A percentile compares a stretch with the other conserved stretches of the same genome.
Conservation (phyloP, 2,888 invertebrate genomes). For the Neoscelio sp. region DNA sequence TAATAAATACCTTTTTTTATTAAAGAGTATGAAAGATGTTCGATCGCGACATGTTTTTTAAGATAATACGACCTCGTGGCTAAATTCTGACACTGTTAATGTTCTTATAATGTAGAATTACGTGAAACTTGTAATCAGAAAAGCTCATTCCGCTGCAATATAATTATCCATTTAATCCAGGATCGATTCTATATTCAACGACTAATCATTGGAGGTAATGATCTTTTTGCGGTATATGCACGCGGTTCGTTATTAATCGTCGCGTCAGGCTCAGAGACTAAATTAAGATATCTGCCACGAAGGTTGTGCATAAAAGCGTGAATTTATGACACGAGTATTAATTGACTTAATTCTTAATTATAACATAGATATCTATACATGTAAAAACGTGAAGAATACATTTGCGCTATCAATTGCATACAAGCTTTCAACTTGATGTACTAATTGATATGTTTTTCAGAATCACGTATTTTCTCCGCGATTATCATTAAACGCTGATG, state of each 20-base stretch:
- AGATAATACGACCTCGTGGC: no score
- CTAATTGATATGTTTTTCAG: conserved; percentile 74
- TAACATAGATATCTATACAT: conserved; percentile 27
- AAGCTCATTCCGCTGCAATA: conserved; percentile 35
- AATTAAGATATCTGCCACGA: conserved; percentile 54
- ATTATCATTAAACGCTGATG: conserved; percentile 72
- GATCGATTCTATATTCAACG: conserved; percentile 43
- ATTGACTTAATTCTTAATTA: conserved; percentile 66
- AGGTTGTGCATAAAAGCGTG: conserved; percentile 45
- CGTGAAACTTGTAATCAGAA: conserved; percentile 23
- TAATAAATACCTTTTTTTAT: no score
- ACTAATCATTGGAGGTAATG: conserved; percentile 51
- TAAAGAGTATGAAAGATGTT: no score
- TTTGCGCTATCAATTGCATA: conserved; percentile 23
- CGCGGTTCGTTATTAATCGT: conserved; percentile 48
- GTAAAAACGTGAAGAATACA: conserved; percentile 27
- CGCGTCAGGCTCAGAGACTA: conserved; percentile 37
- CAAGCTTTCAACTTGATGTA: conserved; percentile 64
- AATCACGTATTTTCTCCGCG: conserved; percentile 59
- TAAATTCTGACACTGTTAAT: conserved; percentile 29
- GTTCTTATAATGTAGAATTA: conserved; percentile 20
- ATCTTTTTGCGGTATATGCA: conserved; percentile 44
- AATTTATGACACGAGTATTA: conserved; percentile 48
- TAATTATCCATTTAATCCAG: conserved; percentile 41
- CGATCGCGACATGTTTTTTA: background rate